Conservation (phyloP, 2,113 vertebrate genomes). For the Vidua chalybeata region DNA sequence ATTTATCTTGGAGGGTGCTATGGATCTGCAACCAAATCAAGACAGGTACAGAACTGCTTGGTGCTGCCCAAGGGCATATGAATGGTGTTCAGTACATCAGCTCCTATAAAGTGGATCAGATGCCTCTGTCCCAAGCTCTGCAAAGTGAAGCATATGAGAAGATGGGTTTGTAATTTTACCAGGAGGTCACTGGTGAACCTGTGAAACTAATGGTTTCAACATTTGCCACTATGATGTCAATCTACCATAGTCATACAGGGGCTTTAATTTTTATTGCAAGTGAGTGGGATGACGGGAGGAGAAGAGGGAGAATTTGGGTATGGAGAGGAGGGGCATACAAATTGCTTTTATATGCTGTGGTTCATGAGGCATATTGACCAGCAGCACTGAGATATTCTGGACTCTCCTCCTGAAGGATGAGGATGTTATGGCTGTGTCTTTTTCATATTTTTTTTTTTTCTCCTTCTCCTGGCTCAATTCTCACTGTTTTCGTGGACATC, state of each 20-base stretch:
- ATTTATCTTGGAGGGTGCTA: background rate
- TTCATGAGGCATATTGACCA: background rate
- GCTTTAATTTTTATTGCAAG: background rate
- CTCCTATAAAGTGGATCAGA: background rate
- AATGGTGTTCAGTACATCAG: background rate
- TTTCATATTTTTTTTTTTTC: background rate
- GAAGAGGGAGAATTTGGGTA: background rate
- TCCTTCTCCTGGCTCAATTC: background rate
- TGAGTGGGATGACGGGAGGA: background rate
- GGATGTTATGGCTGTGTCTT: background rate
- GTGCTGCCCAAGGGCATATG: background rate
- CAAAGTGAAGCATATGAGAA: background rate
- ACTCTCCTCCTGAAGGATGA: background rate
- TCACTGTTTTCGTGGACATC: background rate
- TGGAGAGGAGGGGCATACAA: background rate
- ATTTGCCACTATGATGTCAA: background rate
- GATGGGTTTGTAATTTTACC: background rate
- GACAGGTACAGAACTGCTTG: background rate
- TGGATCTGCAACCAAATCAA: background rate
- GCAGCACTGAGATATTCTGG: background rate
- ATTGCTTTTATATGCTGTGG: background rate
- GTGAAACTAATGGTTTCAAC: background rate
- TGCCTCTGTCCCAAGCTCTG: background rate
- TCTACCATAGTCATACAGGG: rapidly evolving
- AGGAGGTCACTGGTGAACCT: background rate